Percentiles rank a stretch among this genome's conserved stretches.
phyloP scores from a whole-genome alignment of 2,888 invertebrate genomes.

The Doris montereyensis region DNA sequence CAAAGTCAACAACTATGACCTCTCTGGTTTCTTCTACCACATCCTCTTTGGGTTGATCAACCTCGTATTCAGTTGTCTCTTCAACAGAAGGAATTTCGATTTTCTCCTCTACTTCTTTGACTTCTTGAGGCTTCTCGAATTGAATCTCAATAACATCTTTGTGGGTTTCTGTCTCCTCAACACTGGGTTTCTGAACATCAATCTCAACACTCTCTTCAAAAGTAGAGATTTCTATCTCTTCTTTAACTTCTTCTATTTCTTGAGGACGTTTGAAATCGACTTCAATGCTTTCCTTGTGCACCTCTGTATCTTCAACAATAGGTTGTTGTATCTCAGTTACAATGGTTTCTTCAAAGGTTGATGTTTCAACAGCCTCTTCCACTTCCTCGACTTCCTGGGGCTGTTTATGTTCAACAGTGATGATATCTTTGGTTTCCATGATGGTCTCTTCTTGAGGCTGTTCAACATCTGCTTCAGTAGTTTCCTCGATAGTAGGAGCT shows the following conservation, averaged over 20 bases:
- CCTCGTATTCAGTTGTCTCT: slow-evolving; percentile 42
- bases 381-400: slow-evolving; percentile 47
- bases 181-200: too few relatives aligned
- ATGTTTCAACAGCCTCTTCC: too few relatives aligned
- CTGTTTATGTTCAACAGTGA: slow-evolving; percentile 27
- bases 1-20: slow-evolving; percentile 24
- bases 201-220: slow-evolving; percentile 28
- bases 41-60: slow-evolving; percentile 37
- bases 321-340: too few relatives aligned
- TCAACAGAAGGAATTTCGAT: not conserved
- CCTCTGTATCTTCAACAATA: slow-evolving; percentile 37
- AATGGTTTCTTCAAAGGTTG: slow-evolving; percentile 22
- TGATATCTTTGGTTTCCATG: slow-evolving; percentile 32
- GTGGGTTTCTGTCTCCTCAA: too few relatives aligned
- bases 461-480: slow-evolving; percentile 24
- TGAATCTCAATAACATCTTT: slow-evolving; percentile 18
- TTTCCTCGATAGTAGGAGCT: slow-evolving; percentile 12
- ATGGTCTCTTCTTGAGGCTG: slow-evolving; percentile 28
- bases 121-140: slow-evolving; percentile 34
- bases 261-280: slow-evolving; percentile 23
- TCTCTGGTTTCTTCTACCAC: slow-evolving; percentile 41
- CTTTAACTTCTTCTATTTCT: too few relatives aligned
- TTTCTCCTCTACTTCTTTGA: slow-evolving; percentile 31
- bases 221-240: not conserved
- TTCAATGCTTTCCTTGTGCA: slow-evolving; percentile 36